Conservation (phyloP, 2,113 vertebrate species). For the Melanocharis versteri region DNA sequence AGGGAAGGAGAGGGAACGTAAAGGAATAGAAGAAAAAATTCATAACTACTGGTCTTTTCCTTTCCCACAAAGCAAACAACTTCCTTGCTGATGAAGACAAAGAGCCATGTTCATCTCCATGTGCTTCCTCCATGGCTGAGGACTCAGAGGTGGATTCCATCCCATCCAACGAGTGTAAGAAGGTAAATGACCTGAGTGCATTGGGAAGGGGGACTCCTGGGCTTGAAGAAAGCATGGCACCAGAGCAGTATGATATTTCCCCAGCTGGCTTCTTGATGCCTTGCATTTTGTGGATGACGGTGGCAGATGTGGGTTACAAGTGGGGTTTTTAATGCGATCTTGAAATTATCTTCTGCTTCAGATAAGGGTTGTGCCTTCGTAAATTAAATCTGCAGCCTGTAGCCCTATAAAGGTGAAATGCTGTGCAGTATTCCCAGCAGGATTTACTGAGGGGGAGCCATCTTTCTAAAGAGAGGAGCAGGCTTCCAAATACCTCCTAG, state of each 20-base stretch:
- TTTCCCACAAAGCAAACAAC: constrained; percentile 54
- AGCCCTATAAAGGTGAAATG: not conserved
- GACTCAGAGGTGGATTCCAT: constrained; percentile 82
- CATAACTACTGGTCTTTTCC: not conserved
- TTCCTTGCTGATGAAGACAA: constrained; percentile 76
- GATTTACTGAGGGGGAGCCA: not conserved
- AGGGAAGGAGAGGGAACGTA: not conserved
- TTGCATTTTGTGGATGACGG: not conserved
- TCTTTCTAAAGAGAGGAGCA: not conserved
- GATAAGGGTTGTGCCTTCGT: not conserved
- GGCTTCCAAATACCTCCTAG: not conserved
- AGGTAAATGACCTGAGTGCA: constrained; percentile 67
- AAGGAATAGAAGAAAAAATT: not conserved
- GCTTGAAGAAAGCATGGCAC: not conserved
- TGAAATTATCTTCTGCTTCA: not conserved
- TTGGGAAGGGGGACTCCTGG: not conserved
- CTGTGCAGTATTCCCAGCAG: not conserved
- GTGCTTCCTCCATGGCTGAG: constrained; percentile 80
- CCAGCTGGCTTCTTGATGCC: rapidly evolving
- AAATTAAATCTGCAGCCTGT: not conserved
- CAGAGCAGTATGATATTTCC: not conserved
- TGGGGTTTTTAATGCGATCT: not conserved
- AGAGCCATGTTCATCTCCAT: constrained; percentile 71
- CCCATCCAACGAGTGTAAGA: constrained; percentile 87
- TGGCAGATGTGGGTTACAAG: not conserved